phyloP scores from a whole-genome alignment of 2,797 vertebrate genomes.

The Megaceryle alcyon region DNA sequence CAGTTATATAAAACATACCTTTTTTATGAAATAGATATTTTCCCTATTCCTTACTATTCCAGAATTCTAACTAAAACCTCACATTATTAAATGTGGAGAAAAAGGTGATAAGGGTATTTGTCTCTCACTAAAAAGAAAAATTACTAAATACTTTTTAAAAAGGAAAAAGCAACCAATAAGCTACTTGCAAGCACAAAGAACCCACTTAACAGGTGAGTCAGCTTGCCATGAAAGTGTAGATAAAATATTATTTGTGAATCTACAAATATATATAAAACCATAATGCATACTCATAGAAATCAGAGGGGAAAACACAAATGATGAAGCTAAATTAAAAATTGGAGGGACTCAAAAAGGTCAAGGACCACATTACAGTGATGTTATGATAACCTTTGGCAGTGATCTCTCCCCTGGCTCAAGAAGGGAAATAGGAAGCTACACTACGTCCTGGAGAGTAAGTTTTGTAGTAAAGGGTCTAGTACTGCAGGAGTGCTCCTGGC shows the following conservation, averaged over 20 bases:
- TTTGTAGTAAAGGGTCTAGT: neutral
- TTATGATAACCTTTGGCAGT: neutral
- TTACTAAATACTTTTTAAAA: neutral
- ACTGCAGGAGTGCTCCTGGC: neutral
- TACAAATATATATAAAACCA: neutral
- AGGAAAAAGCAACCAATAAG: neutral
- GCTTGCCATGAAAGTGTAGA: neutral
- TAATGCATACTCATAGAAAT: neutral
- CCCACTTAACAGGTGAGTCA: neutral
- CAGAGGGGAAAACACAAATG: neutral
- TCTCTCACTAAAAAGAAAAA: neutral
- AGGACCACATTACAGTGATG: neutral
- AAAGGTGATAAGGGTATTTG: neutral
- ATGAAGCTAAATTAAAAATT: neutral
- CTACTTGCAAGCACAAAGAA: neutral
- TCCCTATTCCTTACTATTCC: neutral
- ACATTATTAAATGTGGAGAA: neutral
- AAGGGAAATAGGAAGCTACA: neutral
- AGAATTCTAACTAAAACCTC: neutral
- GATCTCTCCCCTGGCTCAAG: neutral
- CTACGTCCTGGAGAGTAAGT: neutral
- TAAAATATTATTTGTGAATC: neutral
- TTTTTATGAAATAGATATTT: neutral
- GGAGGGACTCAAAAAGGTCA: neutral
- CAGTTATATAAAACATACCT: neutral